A percentile compares a stretch with the other conserved stretches of the same genome.
Evolutionary conservation across 2,797 vertebrate genomes (phyloP).

Genomic region (Phyllotis vaccarum): DNA sequence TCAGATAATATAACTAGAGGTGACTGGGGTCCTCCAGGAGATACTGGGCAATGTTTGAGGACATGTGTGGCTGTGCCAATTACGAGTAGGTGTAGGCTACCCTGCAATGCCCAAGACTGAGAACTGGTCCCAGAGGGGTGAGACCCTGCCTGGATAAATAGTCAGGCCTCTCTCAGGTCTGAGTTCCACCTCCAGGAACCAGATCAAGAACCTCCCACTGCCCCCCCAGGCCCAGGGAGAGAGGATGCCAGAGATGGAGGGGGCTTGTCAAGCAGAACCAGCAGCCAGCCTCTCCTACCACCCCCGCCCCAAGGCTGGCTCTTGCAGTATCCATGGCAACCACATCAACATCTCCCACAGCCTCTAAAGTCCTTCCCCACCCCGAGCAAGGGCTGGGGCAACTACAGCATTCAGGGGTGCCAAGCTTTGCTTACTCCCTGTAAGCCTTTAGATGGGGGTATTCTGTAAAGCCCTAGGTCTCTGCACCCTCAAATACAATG

Average conservation of each 20-base stretch:
- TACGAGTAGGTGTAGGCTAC: not conserved
- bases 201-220: not conserved
- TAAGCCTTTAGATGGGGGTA: not conserved
- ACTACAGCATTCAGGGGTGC: not conserved
- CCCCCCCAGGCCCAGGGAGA: not conserved
- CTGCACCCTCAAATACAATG: not conserved
- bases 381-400: not conserved
- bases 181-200: not conserved
- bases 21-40: not conserved
- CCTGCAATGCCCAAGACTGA: not conserved
- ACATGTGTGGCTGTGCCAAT: not conserved
- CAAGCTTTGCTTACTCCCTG: not conserved
- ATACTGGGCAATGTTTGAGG: not conserved
- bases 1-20: not conserved
- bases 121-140: not conserved
- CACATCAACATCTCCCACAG: constrained; percentile 72
- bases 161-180: too few species aligned
- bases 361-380: constrained; percentile 71
- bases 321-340: constrained; percentile 73
- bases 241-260: not conserved
- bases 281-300: constrained; percentile 67
- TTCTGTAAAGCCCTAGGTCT: not conserved
- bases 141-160: not conserved
- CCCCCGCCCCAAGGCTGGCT: constrained; percentile 72
- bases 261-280: not conserved